Base-by-base conservation (phyloP, 2,888 invertebrate genomes). In the Xestia xanthographa region DNA sequence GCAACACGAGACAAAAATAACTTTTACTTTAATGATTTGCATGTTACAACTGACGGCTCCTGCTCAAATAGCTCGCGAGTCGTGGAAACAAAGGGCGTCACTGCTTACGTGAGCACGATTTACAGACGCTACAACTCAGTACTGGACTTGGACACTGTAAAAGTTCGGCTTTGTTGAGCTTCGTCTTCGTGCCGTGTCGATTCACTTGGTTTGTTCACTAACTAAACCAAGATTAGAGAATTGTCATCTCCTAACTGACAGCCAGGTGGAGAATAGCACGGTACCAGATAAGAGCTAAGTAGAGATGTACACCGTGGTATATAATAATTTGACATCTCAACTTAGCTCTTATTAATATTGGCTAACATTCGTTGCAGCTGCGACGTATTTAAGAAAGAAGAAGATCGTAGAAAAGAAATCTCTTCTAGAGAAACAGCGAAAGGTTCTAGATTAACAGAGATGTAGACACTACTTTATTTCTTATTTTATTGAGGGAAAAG, bases 1-100 rank as follows among this genome's bases (percentile, higher is more conserved):
- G 8, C 41, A 75, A 62, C 50, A 66, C 17, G 34, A 63, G 56
- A 63, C 62, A 53, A 50, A 76, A 66, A 72, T 50, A 65, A 66
- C 60, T 70, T 69, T 53, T 53, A 56, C 22, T 60, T 50, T 63
- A 41, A 65, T 50, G 14, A 50, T 68, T 67, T 58, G 56, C 41
- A 58, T 69, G 60, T 34, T 43, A 65, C 22, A 66, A 53, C 48
- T 63, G 83, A 63, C 78, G 41, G 77, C 5, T 58, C n/a, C 22
- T 43, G 12, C 66, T 73, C 11, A 29, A 48, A 43, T 34, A 43
- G 48, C 45, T 50, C n/a, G 41, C 50, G 29, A 65, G 5, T 45
- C 50, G 66, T 20, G 41, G 38, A 56, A 66, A 71, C 56, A 72
- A 48, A 48, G 43, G 20, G 20, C 67, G 29, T 68, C 45, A 43